These are phyloP conservation scores for Diploscapter pachys DNA, from an alignment of 1,140 invertebrate genomes.

Conservation along the genomic window DNA sequence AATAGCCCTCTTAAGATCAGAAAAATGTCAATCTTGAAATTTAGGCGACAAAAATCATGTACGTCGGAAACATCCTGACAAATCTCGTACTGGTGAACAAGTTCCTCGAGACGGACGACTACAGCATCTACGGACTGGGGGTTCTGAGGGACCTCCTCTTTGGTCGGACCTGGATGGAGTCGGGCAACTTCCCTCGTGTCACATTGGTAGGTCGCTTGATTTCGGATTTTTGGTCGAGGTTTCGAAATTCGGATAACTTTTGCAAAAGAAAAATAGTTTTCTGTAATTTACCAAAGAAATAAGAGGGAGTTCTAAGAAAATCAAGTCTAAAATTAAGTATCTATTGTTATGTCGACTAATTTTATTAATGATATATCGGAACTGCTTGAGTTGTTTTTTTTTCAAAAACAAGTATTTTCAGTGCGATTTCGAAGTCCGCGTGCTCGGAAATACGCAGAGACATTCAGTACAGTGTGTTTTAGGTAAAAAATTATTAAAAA, in stretches of 20 bases:
- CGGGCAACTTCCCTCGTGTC: slow-evolving; percentile 59
- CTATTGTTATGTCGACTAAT: too few relatives aligned
- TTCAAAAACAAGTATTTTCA: slow-evolving; percentile 54
- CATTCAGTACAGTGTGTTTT: slow-evolving; percentile 63
- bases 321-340: too few relatives aligned
- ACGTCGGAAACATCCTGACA: slow-evolving; percentile 62
- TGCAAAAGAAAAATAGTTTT: slow-evolving; percentile 47
- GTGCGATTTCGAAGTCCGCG: slow-evolving; percentile 65
- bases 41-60: slow-evolving; percentile 63
- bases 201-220: slow-evolving; percentile 38
- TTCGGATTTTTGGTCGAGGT: not conserved
- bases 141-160: slow-evolving; percentile 52
- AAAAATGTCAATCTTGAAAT: slow-evolving; percentile 26
- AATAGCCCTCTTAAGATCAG: not conserved
- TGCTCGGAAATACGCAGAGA: slow-evolving; percentile 62
- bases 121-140: slow-evolving; percentile 59
- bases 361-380: too few relatives aligned
- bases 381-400: too few relatives aligned
- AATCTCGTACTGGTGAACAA: slow-evolving; percentile 63
- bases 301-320: too few relatives aligned
- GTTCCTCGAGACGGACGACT: slow-evolving; percentile 63
- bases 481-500: slow-evolving; percentile 66
- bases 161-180: slow-evolving; percentile 55
- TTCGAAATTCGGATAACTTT: not conserved
- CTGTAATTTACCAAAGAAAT: slow-evolving; percentile 44